Conservation (phyloP, 2,888 invertebrate genomes). For the Andrena haemorrhoa region DNA sequence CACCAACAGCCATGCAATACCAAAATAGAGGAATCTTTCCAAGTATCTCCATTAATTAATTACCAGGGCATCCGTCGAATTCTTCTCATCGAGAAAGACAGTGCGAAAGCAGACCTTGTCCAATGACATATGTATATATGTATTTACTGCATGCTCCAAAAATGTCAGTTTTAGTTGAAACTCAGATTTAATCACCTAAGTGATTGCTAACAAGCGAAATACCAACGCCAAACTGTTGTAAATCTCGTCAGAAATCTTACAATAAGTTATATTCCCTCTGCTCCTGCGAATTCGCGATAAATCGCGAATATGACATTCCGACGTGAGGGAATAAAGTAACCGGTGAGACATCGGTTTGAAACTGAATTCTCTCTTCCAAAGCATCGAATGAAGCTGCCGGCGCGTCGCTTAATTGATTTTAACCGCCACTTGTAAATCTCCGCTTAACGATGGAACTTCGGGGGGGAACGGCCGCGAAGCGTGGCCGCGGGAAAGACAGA, state of each 20-base stretch:
- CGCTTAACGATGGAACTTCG: conserved; percentile 52
- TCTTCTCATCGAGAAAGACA: too few relatives aligned
- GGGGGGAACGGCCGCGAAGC: not conserved
- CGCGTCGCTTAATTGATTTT: conserved; percentile 53
- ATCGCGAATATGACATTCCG: not conserved
- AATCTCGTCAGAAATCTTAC: not conserved
- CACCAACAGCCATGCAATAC: not conserved
- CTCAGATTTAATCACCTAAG: too few relatives aligned
- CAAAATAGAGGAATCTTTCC: not conserved
- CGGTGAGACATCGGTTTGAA: conserved; percentile 6
- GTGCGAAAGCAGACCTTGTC: too few relatives aligned
- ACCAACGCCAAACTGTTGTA: not conserved
- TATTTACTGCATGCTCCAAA: too few relatives aligned
- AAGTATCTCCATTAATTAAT: not conserved
- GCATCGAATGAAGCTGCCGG: conserved; percentile 22
- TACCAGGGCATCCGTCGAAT: not conserved
- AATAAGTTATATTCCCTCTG: not conserved
- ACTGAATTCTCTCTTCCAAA: not conserved
- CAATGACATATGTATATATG: too few relatives aligned
- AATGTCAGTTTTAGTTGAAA: too few relatives aligned
- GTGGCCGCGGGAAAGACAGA: conserved; percentile 14
- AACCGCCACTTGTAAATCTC: conserved; percentile 43
- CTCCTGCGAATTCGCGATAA: not conserved
- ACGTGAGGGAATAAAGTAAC: conserved; percentile 1
- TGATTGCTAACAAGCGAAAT: not conserved